Conservation (phyloP, 2,113 vertebrate species). For the Enhydra lutris region DNA sequence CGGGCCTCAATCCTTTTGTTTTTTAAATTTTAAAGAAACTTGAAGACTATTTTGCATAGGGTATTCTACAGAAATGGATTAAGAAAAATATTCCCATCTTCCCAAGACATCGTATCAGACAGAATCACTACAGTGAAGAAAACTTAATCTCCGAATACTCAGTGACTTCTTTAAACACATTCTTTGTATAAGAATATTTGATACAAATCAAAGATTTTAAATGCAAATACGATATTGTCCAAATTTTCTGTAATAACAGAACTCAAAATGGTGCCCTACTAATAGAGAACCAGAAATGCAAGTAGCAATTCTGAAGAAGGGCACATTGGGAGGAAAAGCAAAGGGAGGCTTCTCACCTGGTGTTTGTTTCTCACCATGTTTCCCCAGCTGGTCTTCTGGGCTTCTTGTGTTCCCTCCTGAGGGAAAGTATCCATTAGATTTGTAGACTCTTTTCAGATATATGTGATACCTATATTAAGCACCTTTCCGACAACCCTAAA, state of each 20-base stretch:
- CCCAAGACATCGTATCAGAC: background rate
- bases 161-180: background rate
- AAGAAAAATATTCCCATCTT: conserved; percentile 7
- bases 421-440: conserved; percentile 77
- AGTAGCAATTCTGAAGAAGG: conserved; percentile 49
- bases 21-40: conserved; percentile 22
- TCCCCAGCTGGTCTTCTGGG: conserved; percentile 77
- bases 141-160: conserved; percentile 4
- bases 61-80: background rate
- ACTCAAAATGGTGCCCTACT: conserved; percentile 31
- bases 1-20: background rate
- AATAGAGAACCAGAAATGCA: background rate
- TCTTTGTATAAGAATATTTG: background rate
- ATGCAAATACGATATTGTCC: background rate
- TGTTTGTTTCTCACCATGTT: conserved; percentile 75
- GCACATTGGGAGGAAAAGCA: conserved; percentile 15
- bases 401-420: conserved; percentile 79
- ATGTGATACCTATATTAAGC: conserved; percentile 50
- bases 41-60: background rate
- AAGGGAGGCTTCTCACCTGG: conserved; percentile 77
- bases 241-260: conserved; percentile 32
- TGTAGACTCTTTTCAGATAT: conserved; percentile 63
- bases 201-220: background rate
- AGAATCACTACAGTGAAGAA: background rate
- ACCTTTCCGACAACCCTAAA: conserved; percentile 28